Percentiles rank a stretch among this genome's conserved stretches.
Evolutionary conservation across 2,888 invertebrate species (phyloP).

Genomic region (Ophraella communa): DNA sequence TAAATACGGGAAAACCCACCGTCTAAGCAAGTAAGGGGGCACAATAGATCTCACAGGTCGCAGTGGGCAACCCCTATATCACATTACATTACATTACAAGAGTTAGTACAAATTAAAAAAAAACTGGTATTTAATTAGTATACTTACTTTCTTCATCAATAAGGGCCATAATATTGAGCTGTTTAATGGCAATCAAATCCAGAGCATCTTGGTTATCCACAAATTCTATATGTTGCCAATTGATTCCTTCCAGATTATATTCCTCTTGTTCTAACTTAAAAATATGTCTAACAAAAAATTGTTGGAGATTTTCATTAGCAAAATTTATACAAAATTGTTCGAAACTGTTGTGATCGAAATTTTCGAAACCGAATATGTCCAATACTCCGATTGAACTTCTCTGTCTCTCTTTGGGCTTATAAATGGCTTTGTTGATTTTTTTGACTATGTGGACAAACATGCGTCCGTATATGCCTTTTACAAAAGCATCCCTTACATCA

Average conservation of each 20-base stretch:
- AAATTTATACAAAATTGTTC: conserved; percentile 99
- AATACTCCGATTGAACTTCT: conserved; percentile 95
- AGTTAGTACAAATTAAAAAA: too few relatives aligned
- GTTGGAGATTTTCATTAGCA: conserved; percentile 98
- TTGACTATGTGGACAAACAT: conserved; percentile 95
- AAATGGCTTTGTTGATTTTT: conserved; percentile 97
- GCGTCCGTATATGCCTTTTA: conserved; percentile 97
- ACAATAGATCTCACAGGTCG: too few relatives aligned
- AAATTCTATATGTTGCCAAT: conserved; percentile 99
- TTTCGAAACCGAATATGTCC: conserved; percentile 99
- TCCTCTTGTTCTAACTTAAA: conserved; percentile 99
- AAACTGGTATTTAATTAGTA: too few relatives aligned
- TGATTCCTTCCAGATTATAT: conserved; percentile 96
- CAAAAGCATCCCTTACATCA: conserved; percentile 97
- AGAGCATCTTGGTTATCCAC: conserved; percentile 98
- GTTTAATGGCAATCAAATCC: conserved; percentile 95
- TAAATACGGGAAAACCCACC: too few relatives aligned
- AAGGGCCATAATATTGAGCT: conserved; percentile 96
- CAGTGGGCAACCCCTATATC: too few relatives aligned
- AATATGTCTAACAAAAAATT: conserved; percentile 98
- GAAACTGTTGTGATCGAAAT: conserved; percentile 96
- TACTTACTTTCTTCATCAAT: conserved; percentile 99
- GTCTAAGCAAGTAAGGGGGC: too few relatives aligned
- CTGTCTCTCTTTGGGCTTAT: conserved; percentile 79
- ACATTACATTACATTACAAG: too few relatives aligned